A percentile compares a stretch with the other conserved stretches of the same genome.
Conservation (phyloP, 2,797 vertebrate species). For the Pseudochromis fuscus region DNA sequence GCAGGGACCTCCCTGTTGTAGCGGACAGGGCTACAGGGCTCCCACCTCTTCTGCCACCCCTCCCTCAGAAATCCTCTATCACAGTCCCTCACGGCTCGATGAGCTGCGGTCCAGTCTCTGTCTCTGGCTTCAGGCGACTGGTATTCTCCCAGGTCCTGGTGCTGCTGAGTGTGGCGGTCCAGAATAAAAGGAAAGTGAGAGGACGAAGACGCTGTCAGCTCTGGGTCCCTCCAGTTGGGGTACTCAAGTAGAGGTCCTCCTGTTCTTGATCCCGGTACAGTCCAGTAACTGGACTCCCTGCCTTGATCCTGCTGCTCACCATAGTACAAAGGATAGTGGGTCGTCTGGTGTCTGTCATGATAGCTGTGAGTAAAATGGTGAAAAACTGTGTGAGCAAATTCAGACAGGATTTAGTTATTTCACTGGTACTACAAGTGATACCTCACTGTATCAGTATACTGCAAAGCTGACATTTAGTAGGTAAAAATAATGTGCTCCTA, state of each 20-base stretch:
- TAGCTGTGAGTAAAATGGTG: slow-evolving; percentile 68
- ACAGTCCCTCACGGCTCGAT: slow-evolving; percentile 61
- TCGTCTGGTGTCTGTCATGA: slow-evolving; percentile 70
- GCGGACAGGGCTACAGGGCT: slow-evolving; percentile 55
- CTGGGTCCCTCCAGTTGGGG: slow-evolving; percentile 70
- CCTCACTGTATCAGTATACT: background rate
- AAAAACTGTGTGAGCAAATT: slow-evolving; percentile 19
- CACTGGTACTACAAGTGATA: background rate
- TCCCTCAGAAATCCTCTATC: slow-evolving; percentile 71
- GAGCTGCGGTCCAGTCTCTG: slow-evolving; percentile 69
- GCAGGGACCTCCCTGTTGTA: slow-evolving; percentile 67
- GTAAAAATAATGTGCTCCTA: background rate
- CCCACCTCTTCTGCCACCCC: slow-evolving; percentile 74
- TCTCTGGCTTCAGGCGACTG: slow-evolving; percentile 61
- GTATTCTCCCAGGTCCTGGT: slow-evolving; percentile 60
- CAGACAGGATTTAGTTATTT: background rate
- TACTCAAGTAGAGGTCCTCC: slow-evolving; percentile 67
- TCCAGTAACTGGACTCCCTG: slow-evolving; percentile 73
- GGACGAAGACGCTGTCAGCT: slow-evolving; percentile 41
- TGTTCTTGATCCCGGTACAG: slow-evolving; percentile 70
- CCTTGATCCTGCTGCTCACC: slow-evolving; percentile 59
- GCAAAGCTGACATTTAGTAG: background rate
- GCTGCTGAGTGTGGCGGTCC: slow-evolving; percentile 58
- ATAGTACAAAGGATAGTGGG: slow-evolving; percentile 64
- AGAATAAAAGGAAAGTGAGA: slow-evolving; percentile 71